Base-by-base conservation (phyloP, 2,888 invertebrate genomes). In the Eupithecia pulchellata region DNA sequence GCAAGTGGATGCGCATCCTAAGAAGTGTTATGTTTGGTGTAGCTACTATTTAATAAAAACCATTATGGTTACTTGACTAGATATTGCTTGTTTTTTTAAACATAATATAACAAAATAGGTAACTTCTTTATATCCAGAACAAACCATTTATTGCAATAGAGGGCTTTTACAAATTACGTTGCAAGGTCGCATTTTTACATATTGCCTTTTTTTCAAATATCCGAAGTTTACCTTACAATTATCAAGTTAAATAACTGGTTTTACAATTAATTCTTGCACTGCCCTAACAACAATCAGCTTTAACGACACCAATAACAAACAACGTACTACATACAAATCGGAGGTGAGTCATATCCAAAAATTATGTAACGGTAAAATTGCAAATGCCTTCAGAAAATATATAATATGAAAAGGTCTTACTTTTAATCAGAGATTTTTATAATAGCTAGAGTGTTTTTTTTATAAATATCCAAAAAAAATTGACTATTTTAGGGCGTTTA, bases 271-370 rank as follows among this genome's bases (percentile, higher is more conserved):
- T 65, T 57, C 32, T 64, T 68, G 27, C 58, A 64, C 66, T 66
- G 63, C 36, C 36, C 68, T 58, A 66, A 72, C 69, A 69, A 69
- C 64, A 69, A 68, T 72, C 66, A 72, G 69, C 72, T 72, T 78
- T 73, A 75, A 80, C 79, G 77, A 82, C 78, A 81, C 77, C 75
- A 75, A 76, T 79, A 82, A 79, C 80, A 79, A 82, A 82, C 79
- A 77, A 77, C 77, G 69, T 75, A 75, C 78, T 82, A 82, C 75
- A 74, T 71, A 63, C 71, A 76, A 64, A 75, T 64, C 57, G 65
- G 66, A 62, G 60, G n/a, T 8, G n/a, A n/a, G n/a, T n/a, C n/a
- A n/a, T n/a, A n/a, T n/a, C n/a, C n/a, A n/a, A n/a, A n/a, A n/a
- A n/a, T n/a, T n/a, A n/a, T n/a, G n/a, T n/a, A n/a, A n/a, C n/a